These are phyloP conservation scores for Octomys mimax DNA, from an alignment of 2,797 vertebrate genomes.

Conservation along the genomic window DNA sequence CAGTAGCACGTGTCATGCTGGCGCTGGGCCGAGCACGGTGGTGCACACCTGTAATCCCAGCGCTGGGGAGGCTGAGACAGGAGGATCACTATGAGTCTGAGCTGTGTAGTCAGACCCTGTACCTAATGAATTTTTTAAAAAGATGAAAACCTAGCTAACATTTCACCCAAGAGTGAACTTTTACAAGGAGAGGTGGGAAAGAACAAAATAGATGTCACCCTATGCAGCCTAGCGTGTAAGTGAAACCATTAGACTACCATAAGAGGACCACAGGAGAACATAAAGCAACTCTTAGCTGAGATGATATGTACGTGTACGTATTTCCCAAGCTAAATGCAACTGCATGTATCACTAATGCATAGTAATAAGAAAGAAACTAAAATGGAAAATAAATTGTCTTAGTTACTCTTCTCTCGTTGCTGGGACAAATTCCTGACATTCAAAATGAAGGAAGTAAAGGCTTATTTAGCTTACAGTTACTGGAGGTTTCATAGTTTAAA, in stretches of 20 bases:
- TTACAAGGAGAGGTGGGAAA: constrained; percentile 21
- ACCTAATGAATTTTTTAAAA: neutral
- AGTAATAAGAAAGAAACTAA: neutral
- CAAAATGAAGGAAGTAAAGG: too few relatives aligned
- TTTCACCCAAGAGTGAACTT: neutral
- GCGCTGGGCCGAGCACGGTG: too few relatives aligned
- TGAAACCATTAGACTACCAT: neutral
- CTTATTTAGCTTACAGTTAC: too few relatives aligned
- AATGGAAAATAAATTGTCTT: neutral
- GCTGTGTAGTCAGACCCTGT: too few relatives aligned
- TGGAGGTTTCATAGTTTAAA: too few relatives aligned
- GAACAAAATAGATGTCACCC: neutral
- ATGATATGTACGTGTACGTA: neutral
- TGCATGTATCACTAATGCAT: too few relatives aligned
- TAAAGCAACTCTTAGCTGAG: neutral
- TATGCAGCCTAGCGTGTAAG: neutral
- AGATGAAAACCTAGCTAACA: neutral
- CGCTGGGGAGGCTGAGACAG: too few relatives aligned
- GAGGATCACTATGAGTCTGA: too few relatives aligned
- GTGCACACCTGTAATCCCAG: too few relatives aligned
- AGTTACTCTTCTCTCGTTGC: too few relatives aligned
- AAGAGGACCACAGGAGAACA: neutral
- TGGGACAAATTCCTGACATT: too few relatives aligned
- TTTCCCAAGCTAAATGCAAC: neutral
- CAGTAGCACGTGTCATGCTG: too few relatives aligned